Percentiles rank a stretch among this genome's conserved stretches.
Conservation (phyloP, 1,140 invertebrate species). For the Leptinotarsa lineolata region DNA sequence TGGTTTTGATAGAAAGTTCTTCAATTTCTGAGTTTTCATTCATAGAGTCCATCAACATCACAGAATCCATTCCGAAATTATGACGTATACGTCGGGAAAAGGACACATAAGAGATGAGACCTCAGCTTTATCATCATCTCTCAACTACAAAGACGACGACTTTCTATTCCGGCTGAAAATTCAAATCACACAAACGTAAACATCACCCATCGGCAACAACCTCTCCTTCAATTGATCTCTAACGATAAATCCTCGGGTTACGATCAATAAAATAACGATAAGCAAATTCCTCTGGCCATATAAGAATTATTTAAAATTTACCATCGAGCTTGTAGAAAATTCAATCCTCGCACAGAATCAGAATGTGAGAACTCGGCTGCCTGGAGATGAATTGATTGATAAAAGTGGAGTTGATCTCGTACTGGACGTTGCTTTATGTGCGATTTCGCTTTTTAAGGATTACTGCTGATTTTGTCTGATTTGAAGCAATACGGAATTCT, state of each 20-base stretch:
- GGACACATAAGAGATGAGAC: too few species aligned
- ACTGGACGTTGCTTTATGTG: conserved; percentile 10
- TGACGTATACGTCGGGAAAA: too few species aligned
- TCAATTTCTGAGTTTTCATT: too few species aligned
- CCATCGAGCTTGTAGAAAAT: background rate
- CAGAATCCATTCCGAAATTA: too few species aligned
- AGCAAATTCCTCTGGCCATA: conserved; percentile 24
- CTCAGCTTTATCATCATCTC: too few species aligned
- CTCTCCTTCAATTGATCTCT: conserved; percentile 8
- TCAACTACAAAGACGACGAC: background rate
- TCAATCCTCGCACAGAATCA: background rate
- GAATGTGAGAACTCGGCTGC: conserved; percentile 24
- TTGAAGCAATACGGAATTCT: too few species aligned
- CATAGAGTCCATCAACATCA: too few species aligned
- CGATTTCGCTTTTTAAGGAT: background rate
- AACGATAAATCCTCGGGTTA: conserved; percentile 21
- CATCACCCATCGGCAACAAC: background rate
- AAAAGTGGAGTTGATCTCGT: conserved; percentile 6
- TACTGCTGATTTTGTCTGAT: too few species aligned
- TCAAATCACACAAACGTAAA: conserved; percentile 27
- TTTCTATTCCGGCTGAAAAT: conserved; percentile 14
- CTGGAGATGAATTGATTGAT: conserved; percentile 8
- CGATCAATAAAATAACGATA: conserved; percentile 30
- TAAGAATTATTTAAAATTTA: conserved; percentile 28
- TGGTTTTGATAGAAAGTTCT: too few species aligned